phyloP scores from a whole-genome alignment of 2,888 invertebrate genomes.

The Philopedon plagiatum region DNA sequence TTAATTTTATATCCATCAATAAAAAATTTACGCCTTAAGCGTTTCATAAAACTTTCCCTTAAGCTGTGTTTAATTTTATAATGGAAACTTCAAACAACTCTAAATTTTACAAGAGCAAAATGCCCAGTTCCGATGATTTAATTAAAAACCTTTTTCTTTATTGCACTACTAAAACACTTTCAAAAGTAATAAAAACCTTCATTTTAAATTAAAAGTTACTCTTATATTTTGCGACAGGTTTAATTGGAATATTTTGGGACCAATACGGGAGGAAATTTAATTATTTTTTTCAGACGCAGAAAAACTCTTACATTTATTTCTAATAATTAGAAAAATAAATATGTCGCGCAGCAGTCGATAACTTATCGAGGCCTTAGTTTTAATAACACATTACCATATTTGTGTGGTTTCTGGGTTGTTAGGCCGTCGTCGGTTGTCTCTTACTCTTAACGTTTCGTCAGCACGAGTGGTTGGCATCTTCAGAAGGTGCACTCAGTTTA shows the following conservation, averaged over 20 bases:
- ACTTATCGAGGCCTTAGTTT: no score
- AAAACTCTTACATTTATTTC: no score
- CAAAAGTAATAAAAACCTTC: conserved; percentile 1
- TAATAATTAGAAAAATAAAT: no score
- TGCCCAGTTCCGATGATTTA: background rate
- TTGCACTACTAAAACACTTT: conserved; percentile 1
- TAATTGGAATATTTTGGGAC: background rate
- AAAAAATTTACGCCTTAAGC: background rate
- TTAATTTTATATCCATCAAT: no score
- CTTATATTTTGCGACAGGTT: background rate
- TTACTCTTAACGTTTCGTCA: no score
- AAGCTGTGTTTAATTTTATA: background rate
- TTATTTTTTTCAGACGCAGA: no score
- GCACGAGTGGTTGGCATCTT: no score
- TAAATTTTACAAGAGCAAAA: background rate
- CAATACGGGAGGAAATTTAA: background rate
- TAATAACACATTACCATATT: no score
- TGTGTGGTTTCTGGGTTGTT: no score
- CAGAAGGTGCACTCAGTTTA: no score
- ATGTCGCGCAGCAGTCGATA: no score
- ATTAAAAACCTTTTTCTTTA: conserved; percentile 11
- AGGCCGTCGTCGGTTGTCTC: no score
- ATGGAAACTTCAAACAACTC: background rate
- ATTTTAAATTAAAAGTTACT: background rate
- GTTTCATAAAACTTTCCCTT: background rate